phyloP scores from a whole-genome alignment of 2,113 vertebrate genomes.

The Saccopteryx leptura region DNA sequence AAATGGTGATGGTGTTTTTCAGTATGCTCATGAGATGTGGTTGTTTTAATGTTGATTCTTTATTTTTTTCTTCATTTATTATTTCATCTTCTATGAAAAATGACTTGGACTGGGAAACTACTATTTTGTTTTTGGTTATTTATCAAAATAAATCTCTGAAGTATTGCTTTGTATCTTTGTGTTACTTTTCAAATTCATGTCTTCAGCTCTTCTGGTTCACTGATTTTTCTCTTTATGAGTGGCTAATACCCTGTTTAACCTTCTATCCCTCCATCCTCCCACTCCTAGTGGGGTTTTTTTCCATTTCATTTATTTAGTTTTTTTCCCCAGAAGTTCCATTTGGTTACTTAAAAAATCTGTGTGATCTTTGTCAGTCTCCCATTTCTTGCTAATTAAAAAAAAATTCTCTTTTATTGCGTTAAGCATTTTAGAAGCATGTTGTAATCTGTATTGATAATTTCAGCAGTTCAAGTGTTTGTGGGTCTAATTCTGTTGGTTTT shows the following conservation, averaged over 20 bases:
- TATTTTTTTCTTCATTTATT: slow-evolving; percentile 3
- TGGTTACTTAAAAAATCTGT: background rate
- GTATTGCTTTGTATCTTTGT: background rate
- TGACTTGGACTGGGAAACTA: background rate
- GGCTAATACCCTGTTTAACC: background rate
- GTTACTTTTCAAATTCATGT: background rate
- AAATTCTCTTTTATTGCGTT: background rate
- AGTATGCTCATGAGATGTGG: background rate
- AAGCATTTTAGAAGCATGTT: background rate
- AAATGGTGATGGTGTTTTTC: background rate
- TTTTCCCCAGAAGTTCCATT: background rate
- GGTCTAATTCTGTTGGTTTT: background rate
- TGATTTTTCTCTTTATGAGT: background rate
- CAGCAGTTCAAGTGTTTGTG: background rate
- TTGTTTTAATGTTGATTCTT: background rate
- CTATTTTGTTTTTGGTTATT: background rate
- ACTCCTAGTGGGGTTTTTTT: background rate
- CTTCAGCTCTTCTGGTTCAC: background rate
- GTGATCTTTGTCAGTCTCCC: background rate
- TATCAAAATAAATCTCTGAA: background rate
- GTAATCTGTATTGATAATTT: background rate
- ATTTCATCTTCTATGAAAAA: slow-evolving; percentile 6
- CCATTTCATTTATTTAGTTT: background rate
- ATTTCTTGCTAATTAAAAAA: background rate
- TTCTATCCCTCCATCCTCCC: background rate